phyloP scores from a whole-genome alignment of 2,113 vertebrate genomes.

The Paraplagusia blochii region DNA sequence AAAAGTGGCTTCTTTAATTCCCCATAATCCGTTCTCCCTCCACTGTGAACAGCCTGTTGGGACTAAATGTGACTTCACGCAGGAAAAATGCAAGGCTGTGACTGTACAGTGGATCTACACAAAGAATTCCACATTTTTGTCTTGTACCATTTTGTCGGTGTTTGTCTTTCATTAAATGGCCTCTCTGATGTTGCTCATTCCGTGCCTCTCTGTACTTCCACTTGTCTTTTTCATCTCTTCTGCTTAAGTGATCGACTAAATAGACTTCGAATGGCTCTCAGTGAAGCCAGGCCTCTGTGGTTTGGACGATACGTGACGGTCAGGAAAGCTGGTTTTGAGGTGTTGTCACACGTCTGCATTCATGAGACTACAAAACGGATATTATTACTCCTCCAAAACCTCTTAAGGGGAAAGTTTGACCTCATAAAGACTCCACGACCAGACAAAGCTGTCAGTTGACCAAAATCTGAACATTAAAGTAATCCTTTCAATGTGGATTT shows the following conservation, averaged over 20 bases:
- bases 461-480: not conserved
- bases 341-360: conserved; percentile 22
- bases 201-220: not conserved
- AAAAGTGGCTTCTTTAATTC: conserved; percentile 25
- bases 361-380: conserved; percentile 15
- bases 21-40: conserved; percentile 12
- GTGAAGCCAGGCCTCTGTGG: conserved; percentile 30
- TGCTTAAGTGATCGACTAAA: conserved; percentile 16
- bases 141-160: not conserved
- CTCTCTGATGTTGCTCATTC: not conserved
- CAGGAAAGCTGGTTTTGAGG: conserved; percentile 19
- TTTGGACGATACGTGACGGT: conserved; percentile 35
- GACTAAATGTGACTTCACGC: conserved; percentile 17
- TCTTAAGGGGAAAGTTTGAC: conserved; percentile 7
- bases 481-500: not conserved
- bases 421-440: not conserved
- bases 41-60: conserved; percentile 21
- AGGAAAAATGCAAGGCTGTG: not conserved
- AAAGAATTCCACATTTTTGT: not conserved
- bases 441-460: conserved; percentile 1
- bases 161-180: not conserved
- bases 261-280: conserved; percentile 22
- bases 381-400: conserved; percentile 13
- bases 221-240: not conserved
- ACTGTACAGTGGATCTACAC: not conserved